Conservation (phyloP, 2,113 vertebrate genomes). For the Equus quagga region DNA sequence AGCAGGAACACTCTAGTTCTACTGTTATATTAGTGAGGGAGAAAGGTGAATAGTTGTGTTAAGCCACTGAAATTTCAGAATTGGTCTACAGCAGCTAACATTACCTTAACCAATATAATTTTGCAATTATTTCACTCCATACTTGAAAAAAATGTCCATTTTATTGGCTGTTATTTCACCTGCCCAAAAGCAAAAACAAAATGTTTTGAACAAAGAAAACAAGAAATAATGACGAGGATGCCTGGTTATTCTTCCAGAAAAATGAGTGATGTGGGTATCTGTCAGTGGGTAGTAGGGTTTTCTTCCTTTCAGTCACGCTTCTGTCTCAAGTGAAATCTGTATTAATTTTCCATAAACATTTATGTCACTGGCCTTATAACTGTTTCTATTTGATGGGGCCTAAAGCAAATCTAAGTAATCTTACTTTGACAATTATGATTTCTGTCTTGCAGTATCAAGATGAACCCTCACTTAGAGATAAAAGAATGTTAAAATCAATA, state of each 20-base stretch:
- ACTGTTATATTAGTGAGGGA: neutral
- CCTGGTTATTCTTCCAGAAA: neutral
- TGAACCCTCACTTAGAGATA: neutral
- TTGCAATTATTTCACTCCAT: neutral
- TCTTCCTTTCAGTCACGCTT: neutral
- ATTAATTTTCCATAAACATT: neutral
- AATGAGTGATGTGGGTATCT: neutral
- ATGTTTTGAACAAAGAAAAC: neutral
- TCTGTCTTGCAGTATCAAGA: neutral
- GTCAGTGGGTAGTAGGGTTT: neutral
- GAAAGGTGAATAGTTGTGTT: neutral
- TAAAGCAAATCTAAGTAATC: slow-evolving; percentile 42
- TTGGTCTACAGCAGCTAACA: neutral
- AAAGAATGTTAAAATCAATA: neutral
- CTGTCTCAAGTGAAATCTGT: neutral
- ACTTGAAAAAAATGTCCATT: neutral
- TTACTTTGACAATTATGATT: neutral
- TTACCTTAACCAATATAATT: neutral
- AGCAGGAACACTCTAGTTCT: neutral
- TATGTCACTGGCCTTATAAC: neutral
- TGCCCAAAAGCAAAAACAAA: neutral
- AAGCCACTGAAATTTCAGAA: neutral
- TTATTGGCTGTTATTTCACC: neutral
- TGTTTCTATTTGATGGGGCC: neutral
- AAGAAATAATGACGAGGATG: neutral